Base-by-base conservation (phyloP, 2,888 invertebrate species). In the Branchellion lobata region DNA sequence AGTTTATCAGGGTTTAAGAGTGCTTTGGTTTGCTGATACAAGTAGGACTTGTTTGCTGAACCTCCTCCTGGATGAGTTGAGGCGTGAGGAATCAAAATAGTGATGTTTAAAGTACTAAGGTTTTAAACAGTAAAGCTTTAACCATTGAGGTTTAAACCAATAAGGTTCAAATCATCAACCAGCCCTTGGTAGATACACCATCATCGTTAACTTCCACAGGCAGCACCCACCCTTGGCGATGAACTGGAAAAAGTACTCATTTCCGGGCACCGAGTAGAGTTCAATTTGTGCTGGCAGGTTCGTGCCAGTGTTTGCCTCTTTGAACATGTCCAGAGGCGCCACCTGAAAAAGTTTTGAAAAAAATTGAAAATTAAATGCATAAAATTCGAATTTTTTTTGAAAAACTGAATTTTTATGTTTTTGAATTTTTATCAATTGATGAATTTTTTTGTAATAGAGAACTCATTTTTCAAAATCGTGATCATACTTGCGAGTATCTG, bases 281-380 rank as follows among this genome's bases (percentile, higher is more conserved):
- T 88, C 88, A 27, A 88, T 87, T 84, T 88, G 87, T 31, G 87
- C 87, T 1, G 87, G 87, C 1, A 88, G 84, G 80, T 88, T 88
- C 8, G 87, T 87, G 27, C 85, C 86, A 34, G 87, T 88, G 83
- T 88, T 88, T 24, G 85, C 85, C 82, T 88, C 88, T 68, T 82
- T 84, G 82, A 84, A 88, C 87, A 88, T 88, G 82, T 87, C 86
- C 27, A 87, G 36, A 36, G 88, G 86, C 2, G 87, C 84, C 21
- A 88, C 87, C 87, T 87, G 57, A 18, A 68, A 18, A 27, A n/a
- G n/a, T n/a, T n/a, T n/a, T n/a, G n/a, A n/a, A n/a, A n/a, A n/a
- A n/a, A n/a, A n/a, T n/a, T n/a, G n/a, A n/a, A n/a, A n/a, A n/a
- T n/a, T n/a, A n/a, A 18, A 27, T 21, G 33, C 18, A 65, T 29